Percentiles rank a stretch among this genome's conserved stretches.
phyloP scores from a whole-genome alignment of 2,888 invertebrate genomes.

The Ceraclea dissimilis region DNA sequence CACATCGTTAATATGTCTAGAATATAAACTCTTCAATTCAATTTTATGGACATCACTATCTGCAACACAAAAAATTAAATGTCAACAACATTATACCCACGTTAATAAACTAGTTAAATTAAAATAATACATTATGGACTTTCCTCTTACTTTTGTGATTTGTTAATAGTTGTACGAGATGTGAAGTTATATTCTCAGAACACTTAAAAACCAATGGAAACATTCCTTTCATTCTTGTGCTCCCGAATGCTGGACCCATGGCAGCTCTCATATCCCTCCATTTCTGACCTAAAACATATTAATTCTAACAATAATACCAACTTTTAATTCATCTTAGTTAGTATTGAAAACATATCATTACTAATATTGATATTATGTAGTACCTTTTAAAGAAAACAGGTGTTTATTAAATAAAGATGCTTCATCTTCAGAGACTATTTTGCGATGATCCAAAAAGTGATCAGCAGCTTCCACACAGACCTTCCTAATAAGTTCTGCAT shows the following conservation, averaged over 20 bases:
- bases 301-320: no score
- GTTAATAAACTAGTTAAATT: no score
- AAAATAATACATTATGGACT: no score
- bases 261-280: conserved; percentile 23
- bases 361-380: no score
- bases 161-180: neutral
- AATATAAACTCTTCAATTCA: neutral
- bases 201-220: conserved; percentile 15
- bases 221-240: conserved; percentile 22
- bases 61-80: neutral
- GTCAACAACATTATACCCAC: no score
- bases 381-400: neutral
- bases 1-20: neutral
- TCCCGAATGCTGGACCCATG: conserved; percentile 22
- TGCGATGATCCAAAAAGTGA: conserved; percentile 45
- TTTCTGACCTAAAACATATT: conserved; percentile 12
- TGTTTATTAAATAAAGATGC: neutral
- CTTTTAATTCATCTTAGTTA: no score
- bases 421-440: conserved; percentile 9
- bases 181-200: neutral
- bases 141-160: no score
- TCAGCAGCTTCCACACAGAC: conserved; percentile 52
- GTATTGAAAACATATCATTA: no score
- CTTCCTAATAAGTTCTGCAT: conserved; percentile 47
- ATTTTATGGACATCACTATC: neutral